A percentile compares a stretch with the other conserved stretches of the same genome.
phyloP scores from a whole-genome alignment of 2,113 vertebrate species.

The Sterrhoptilus dennistouni region DNA sequence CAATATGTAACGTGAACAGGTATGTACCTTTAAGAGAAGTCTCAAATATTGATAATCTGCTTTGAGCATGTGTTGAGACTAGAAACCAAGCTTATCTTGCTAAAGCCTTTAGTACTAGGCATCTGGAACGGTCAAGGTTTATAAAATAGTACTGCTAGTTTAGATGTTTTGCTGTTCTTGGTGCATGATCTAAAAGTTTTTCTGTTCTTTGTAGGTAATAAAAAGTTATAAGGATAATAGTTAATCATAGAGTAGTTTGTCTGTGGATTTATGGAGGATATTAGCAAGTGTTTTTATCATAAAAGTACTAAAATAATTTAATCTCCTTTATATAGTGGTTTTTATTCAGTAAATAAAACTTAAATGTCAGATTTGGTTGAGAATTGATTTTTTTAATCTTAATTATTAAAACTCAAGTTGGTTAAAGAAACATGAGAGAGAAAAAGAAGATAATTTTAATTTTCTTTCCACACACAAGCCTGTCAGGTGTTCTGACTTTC shows the following conservation, averaged over 20 bases:
- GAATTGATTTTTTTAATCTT: not conserved
- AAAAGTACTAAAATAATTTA: not conserved
- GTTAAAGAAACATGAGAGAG: not conserved
- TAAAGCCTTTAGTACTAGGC: not conserved
- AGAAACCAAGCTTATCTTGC: not conserved
- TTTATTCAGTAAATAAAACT: not conserved
- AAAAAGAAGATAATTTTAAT: not conserved
- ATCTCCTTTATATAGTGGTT: not conserved
- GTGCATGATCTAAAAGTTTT: not conserved
- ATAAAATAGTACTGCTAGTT: not conserved
- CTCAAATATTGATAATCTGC: not conserved
- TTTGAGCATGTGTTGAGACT: not conserved
- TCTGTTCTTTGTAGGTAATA: not conserved
- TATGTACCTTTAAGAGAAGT: not conserved
- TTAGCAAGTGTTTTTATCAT: not conserved
- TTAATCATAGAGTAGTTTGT: not conserved
- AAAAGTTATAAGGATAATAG: not conserved
- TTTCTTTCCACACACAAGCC: not conserved
- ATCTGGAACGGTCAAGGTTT: not conserved
- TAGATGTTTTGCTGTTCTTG: not conserved
- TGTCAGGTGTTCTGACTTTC: not conserved
- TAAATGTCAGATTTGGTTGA: not conserved
- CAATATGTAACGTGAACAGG: not conserved
- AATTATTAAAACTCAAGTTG: not conserved
- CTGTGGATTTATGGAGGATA: not conserved